Base-by-base conservation (phyloP, 2,113 vertebrate genomes). In the Gasterosteus nipponicus region DNA sequence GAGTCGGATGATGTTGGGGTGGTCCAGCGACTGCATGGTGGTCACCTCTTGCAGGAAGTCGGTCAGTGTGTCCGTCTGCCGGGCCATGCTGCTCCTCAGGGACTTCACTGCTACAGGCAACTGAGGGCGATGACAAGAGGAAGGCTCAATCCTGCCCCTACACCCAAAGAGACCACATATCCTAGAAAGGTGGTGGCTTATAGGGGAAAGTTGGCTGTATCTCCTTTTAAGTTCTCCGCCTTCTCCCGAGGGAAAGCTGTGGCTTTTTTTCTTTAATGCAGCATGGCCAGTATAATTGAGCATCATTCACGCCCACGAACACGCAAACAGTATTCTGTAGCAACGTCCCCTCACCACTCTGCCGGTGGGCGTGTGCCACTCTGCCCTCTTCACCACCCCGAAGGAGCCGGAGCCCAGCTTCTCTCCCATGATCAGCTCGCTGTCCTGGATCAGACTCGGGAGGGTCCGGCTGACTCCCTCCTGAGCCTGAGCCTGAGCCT, bases 41-140 rank as follows among this genome's bases (percentile, higher is more conserved):
- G 95, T 95, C 53, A 96, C 96, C 75, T 97, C 97, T 47, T 95
- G 92, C 5, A 98, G 94, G 77, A 98, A 98, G 83, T 97, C 96
- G 0, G 89, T 92, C 73, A 97, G 93, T 0, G 93, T 93, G 2
- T 95, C 89, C 0, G 93, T 80, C 62, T 95, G 93, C 10, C 84
- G 87, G 0, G 92, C 89, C 70, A 91, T 60, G 18, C 89, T 93
- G 35, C 74, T 89, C 29, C 92, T 93, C 15, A 97, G 93, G 0
- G 95, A 95, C 69, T 98, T 98, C 3, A 97, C 95, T 0, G 97
- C 96, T 14, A 97, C 96, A 0, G 91, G 84, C 6, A 97, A 2
- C 96, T 98, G 88, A 73, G n/a, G 18, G 9, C 29, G 64, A 19
- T 0, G 7, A 51, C 53, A 3, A 51, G 9, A 4, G 47, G 14